These are phyloP conservation scores for Sylvicola fuscatus DNA, from an alignment of 2,888 invertebrate species.

Conservation along the genomic window DNA sequence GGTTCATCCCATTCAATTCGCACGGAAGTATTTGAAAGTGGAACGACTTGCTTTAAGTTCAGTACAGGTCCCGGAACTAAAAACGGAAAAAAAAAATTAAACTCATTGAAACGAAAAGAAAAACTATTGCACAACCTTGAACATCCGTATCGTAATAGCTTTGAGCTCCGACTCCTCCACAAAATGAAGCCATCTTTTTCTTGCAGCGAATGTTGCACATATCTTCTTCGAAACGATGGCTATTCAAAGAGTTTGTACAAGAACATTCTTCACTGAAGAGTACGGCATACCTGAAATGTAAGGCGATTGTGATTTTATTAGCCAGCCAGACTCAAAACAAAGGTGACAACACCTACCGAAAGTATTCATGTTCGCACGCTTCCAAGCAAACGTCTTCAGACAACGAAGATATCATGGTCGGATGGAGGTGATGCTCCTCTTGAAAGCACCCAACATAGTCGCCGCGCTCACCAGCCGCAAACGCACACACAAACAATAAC, in stretches of 20 bases:
- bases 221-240: slow-evolving; percentile 25
- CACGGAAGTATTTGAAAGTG: slow-evolving; percentile 37
- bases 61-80: slow-evolving; percentile 47
- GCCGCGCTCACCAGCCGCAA: slow-evolving; percentile 3
- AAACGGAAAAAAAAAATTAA: too few species aligned
- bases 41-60: slow-evolving; percentile 32
- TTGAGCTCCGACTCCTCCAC: slow-evolving; percentile 44
- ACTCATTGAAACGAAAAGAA: too few species aligned
- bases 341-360: slow-evolving; percentile 9
- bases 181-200: slow-evolving; percentile 36
- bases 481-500: too few species aligned
- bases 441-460: slow-evolving; percentile 20
- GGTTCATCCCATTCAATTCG: slow-evolving; percentile 37
- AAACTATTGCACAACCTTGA: slow-evolving; percentile 3
- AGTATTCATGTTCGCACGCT: slow-evolving; percentile 17
- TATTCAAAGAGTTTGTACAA: slow-evolving; percentile 27
- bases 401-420: slow-evolving; percentile 17
- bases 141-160: slow-evolving; percentile 47
- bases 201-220: slow-evolving; percentile 36
- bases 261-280: slow-evolving; percentile 15
- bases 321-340: not conserved
- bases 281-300: slow-evolving; percentile 1
- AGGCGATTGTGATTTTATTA: not conserved
- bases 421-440: slow-evolving; percentile 16
- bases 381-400: slow-evolving; percentile 20